These are phyloP conservation scores for Trichonephila inaurata DNA, from an alignment of 1,140 invertebrate genomes.

Conservation along the genomic window DNA sequence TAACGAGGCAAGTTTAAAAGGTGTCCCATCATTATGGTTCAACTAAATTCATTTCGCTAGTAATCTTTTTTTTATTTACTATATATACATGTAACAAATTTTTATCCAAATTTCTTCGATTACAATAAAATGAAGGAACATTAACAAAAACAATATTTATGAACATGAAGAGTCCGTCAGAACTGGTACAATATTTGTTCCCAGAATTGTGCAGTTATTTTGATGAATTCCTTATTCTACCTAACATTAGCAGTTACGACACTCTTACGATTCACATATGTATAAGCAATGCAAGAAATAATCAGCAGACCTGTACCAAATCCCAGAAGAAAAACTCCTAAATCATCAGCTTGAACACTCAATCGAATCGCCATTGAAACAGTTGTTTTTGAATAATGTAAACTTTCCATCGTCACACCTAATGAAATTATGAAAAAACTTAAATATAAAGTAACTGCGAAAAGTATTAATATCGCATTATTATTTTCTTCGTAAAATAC, in stretches of 20 bases:
- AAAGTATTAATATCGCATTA: constrained; percentile 4
- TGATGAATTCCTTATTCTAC: neutral
- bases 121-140: too few species aligned
- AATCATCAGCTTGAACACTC: neutral
- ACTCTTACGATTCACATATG: neutral
- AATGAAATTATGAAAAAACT: neutral
- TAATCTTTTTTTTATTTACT: too few species aligned
- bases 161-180: too few species aligned
- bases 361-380: neutral
- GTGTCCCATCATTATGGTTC: too few species aligned
- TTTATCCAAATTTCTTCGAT: too few species aligned
- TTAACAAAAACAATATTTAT: too few species aligned
- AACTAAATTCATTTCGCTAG: too few species aligned
- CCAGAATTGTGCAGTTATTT: too few species aligned
- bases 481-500: constrained; percentile 27
- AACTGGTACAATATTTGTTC: too few species aligned
- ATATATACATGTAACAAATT: too few species aligned
- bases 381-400: neutral
- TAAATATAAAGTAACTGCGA: neutral
- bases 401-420: neutral
- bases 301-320: neutral
- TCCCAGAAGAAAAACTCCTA: constrained; percentile 45
- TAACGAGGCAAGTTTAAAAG: too few species aligned
- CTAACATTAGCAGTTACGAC: neutral
- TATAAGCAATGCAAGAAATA: constrained; percentile 26